Base-by-base conservation (phyloP, 2,888 invertebrate species). In the Alloplasta piceator region DNA sequence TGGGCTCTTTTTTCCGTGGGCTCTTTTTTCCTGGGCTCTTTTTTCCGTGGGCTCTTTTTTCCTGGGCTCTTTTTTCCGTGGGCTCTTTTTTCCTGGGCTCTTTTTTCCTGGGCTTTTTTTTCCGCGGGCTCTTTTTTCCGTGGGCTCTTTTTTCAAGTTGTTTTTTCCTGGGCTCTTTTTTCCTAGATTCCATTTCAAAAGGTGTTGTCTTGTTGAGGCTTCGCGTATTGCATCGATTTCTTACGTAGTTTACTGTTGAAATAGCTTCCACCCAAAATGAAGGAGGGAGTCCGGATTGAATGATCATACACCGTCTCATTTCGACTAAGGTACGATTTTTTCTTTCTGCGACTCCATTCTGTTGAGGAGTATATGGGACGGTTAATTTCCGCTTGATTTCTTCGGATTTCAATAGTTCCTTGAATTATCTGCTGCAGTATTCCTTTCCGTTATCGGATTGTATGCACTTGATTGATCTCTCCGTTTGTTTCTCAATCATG, bases 261-360 rank as follows among this genome's bases (percentile, higher is more conserved):
- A 84, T 73, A n/a, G 86, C 86, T 76, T 86, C 85, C 6, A 85
- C 83, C 86, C 86, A 87, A 38, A 86, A 84, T 6, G 78, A 66
- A 12, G 58, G 41, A 5, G 77, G 56, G 7, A 87, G 64, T 6
- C 55, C 71, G 12, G 85, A 74, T 43, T 86, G 74, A 4, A 82
- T 64, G 12, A 86, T 16, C 10, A 82, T 26, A 26, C 82, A 80
- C 16, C 85, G 9, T 1, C 80, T 68, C 63, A 76, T 80, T 2
- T 89, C 82, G 9, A 84, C 10, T 4, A 82, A 48, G 0, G 80
- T 78, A 4, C 78, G 56, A 52, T 80, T 84, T 60, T 86, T 84
- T 5, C 88, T 48, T 68, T 91, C 91, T 0, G 90, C 88, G 5
- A 85, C 72, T 2, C 90, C 90, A 76, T 90, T 92, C 64, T 88